Evolutionary conservation across 2,113 vertebrate genomes (phyloP), one percentile per base, ranked within the genome.

Genomic region (Gymnobelideus leadbeateri): DNA sequence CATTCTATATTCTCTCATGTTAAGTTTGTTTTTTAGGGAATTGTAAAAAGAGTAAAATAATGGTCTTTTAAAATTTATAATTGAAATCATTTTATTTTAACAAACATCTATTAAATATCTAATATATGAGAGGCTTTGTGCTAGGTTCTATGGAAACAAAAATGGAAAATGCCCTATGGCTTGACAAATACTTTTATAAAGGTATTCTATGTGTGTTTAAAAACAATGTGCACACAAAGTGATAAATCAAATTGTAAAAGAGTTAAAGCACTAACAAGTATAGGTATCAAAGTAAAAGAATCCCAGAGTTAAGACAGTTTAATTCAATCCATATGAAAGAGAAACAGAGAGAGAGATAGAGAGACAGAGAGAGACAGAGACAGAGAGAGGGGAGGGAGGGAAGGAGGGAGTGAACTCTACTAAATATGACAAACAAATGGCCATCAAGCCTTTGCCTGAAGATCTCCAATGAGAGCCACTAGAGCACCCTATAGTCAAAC

Each of bases 1-100:
- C 50, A 54, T 49, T 93, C 10, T 90, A 61, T 91, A 94, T 90
- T 92, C 14, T 92, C 25, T 93, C 10, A 95, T 92, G 5, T 6
- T 89, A 93, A 10, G 1, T 55, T 90, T 92, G 47, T 31, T 92
- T 61, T 55, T 84, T 51, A 94, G 9, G 9, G 68, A 51, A 52
- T 1, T 51, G 37, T 54, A n/a, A 89, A 89, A 43, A n/a, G n/a
- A 21, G 14, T 84, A 84, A 84, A 84, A 43, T 43, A 84, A 61
- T 6, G n/a, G 5, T 43, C 14, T 84, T 84, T 84, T 8, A 21
- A 84, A 55, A 61, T 8, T 28, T 26, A 49, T 49, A 49, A 49
- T 49, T 49, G 47, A 49, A 49, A 49, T 49, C 1, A n/a, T 8
- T 21, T 84, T 37, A 84, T 84, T 84, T 84, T 84, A 84, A 21